Evolutionary conservation across 2,113 vertebrate species (phyloP), one percentile per base, ranked within the genome.

Genomic region (Marmota flaviventris): DNA sequence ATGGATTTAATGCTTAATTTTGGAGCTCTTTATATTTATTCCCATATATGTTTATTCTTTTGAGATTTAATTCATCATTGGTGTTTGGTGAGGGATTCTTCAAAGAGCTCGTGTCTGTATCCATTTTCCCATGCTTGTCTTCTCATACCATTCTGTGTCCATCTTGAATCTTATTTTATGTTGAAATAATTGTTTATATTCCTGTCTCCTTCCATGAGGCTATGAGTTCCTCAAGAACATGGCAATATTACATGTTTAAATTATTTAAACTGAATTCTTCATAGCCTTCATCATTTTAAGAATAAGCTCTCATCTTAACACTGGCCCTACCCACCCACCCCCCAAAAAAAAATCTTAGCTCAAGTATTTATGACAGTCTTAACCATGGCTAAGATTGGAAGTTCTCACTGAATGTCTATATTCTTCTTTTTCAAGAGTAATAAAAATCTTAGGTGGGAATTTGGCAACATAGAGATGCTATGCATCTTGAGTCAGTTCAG

Each of bases 161-260:
- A 69, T 27, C 32, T 85, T 88, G 82, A 81, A 95, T 34, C 25
- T 89, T 78, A 86, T 32, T 56, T 92, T 89, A 75, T 85, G 70
- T 69, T 82, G 42, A 82, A 90, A 79, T 84, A 87, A 87, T 91
- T 87, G 42, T 17, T 34, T 78, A 32, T 72, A 84, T 73, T 86
- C 37, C 39, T 42, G 3, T 61, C 63, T 69, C 45, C 67, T 48
- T 79, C 16, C 25, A 20, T 79, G 42, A 87, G 18, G 11, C 32
- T 63, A 0, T 61, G 91, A 37, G 18, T 69, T 91, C 45, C 48
- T 79, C 18, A 37, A 89, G 34, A n/a, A 79, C 34, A 75, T 42
- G 37, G 84, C 34, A 4, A 10, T 27, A 6, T 79, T 53, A 61
- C 91, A 32, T 14, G 42, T 61, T 89, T 85, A 81, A 81, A 85